These are phyloP conservation scores for Hycleus cichorii DNA, from an alignment of 1,140 invertebrate genomes.

Conservation along the genomic window DNA sequence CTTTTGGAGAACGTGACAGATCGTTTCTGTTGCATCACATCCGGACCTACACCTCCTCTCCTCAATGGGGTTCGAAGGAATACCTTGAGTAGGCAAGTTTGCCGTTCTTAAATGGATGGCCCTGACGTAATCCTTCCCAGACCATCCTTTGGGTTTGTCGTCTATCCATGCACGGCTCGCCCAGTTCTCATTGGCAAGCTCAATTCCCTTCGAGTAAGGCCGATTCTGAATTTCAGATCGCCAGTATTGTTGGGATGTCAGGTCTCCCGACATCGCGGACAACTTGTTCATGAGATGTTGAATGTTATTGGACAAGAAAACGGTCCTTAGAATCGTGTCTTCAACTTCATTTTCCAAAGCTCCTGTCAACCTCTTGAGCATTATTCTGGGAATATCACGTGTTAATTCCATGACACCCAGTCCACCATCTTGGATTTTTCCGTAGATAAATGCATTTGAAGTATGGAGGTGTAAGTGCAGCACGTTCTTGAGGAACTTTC, in stretches of 20 bases:
- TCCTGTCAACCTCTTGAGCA: no score
- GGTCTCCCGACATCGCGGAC: background rate
- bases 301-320: no score
- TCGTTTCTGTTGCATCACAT: conserved; percentile 6
- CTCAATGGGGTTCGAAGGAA: background rate
- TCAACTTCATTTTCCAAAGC: no score
- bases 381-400: no score
- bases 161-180: conserved; percentile 1
- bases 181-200: conserved; percentile 32
- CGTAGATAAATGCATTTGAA: no score
- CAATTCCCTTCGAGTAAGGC: conserved; percentile 42
- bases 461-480: no score
- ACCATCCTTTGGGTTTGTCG: background rate
- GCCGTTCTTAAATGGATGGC: conserved; percentile 16
- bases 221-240: conserved; percentile 21
- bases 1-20: conserved; percentile 20
- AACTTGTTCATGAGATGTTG: no score
- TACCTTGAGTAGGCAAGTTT: conserved; percentile 4
- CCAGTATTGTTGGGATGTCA: conserved; percentile 14
- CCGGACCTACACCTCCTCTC: conserved; percentile 4
- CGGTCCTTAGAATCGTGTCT: no score
- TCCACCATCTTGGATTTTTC: no score
- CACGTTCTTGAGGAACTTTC: no score
- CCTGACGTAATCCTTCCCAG: conserved; percentile 7
- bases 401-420: background rate